A percentile compares a stretch with the other conserved stretches of the same genome.
phyloP scores from a whole-genome alignment of 2,888 invertebrate genomes.

The Saturnia japonica region DNA sequence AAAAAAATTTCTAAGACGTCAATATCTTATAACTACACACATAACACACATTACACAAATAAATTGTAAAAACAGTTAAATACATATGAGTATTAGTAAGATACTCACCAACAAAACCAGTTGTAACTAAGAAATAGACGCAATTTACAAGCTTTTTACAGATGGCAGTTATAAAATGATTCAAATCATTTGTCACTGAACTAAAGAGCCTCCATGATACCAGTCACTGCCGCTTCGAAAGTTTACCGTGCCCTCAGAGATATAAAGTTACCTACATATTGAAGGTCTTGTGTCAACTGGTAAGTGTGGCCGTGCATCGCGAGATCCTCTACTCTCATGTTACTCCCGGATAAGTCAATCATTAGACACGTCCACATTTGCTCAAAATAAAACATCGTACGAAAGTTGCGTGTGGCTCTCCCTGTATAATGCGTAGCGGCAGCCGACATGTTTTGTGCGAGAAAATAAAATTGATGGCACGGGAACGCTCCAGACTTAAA shows the following conservation, averaged over 20 bases:
- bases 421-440: constrained; percentile 77
- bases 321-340: constrained; percentile 80
- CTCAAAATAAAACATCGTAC: constrained; percentile 77
- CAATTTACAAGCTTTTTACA: background rate
- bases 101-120: background rate
- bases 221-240: constrained; percentile 55
- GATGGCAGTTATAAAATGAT: constrained; percentile 28
- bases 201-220: constrained; percentile 58
- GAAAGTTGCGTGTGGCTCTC: constrained; percentile 78
- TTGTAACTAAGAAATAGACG: background rate
- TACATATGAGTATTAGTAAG: too few relatives aligned
- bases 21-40: background rate
- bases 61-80: too few relatives aligned
- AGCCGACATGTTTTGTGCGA: constrained; percentile 81
- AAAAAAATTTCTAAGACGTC: background rate
- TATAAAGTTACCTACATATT: constrained; percentile 14
- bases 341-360: constrained; percentile 82
- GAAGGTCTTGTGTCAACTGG: constrained; percentile 14
- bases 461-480: constrained; percentile 81
- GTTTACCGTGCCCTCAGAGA: constrained; percentile 28
- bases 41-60: too few relatives aligned
- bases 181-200: constrained; percentile 46
- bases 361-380: constrained; percentile 75
- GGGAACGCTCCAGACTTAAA: constrained; percentile 73
- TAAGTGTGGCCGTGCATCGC: constrained; percentile 45